Conservation (phyloP, 2,888 invertebrate species). For the Blomia tropicalis region DNA sequence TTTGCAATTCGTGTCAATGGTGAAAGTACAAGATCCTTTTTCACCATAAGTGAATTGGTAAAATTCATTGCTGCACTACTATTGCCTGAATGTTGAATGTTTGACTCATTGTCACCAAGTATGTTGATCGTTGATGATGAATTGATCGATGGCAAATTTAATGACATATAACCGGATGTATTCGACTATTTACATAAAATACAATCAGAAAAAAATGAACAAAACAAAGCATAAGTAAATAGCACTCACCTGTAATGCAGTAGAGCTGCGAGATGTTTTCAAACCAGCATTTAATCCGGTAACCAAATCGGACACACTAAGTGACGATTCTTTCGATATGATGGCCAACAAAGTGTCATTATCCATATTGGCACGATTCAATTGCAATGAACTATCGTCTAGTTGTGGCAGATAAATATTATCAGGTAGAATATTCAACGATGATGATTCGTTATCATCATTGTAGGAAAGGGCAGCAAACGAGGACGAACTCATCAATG, state of each 20-base stretch:
- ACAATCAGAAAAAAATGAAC: background rate
- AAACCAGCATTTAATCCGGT: background rate
- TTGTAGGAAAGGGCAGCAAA: slow-evolving; percentile 2
- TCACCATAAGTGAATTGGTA: slow-evolving; percentile 29
- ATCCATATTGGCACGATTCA: slow-evolving; percentile 9
- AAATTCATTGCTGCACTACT: slow-evolving; percentile 22
- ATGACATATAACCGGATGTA: slow-evolving; percentile 5
- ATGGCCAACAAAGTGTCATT: background rate
- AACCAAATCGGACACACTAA: slow-evolving; percentile 8
- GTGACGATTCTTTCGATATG: background rate
- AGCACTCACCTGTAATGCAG: background rate
- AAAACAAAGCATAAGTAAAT: background rate
- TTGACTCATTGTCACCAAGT: background rate
- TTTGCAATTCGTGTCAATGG: slow-evolving; percentile 69
- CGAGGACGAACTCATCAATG: background rate
- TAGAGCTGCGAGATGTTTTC: slow-evolving; percentile 8
- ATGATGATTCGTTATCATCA: background rate
- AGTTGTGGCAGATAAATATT: background rate
- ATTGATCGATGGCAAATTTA: background rate
- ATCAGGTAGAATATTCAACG: background rate
- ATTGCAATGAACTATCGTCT: background rate
- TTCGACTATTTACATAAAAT: background rate
- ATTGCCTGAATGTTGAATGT: slow-evolving; percentile 21
- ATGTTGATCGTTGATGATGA: background rate
- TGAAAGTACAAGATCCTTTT: slow-evolving; percentile 31